Percentiles rank a stretch among this genome's conserved stretches.
These are phyloP conservation scores for Syrista parreyssii DNA, from an alignment of 2,888 invertebrate species.

Conservation along the genomic window DNA sequence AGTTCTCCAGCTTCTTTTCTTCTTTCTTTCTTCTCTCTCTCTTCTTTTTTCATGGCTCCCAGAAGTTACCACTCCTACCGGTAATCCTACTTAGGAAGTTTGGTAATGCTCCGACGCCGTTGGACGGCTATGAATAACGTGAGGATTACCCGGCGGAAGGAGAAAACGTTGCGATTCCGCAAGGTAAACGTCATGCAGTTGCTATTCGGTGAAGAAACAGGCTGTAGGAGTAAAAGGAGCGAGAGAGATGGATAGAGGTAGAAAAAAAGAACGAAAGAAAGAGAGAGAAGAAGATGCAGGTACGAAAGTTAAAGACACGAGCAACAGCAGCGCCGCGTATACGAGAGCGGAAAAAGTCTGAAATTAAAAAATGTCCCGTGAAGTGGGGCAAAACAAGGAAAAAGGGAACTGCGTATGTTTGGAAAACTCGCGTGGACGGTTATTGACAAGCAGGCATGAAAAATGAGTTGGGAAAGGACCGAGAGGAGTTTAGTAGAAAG, in stretches of 20 bases:
- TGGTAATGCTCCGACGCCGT: slow-evolving; percentile 37
- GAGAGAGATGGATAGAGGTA: background rate
- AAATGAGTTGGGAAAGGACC: background rate
- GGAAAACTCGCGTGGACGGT: background rate
- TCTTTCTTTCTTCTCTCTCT: slow-evolving; percentile 11
- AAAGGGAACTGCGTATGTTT: background rate
- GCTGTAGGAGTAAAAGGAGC: background rate
- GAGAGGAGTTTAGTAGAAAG: background rate
- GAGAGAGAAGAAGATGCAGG: background rate
- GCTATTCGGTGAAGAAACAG: background rate
- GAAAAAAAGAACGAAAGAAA: background rate
- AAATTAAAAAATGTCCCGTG: background rate
- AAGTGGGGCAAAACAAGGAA: slow-evolving; percentile 4
- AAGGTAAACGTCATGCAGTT: background rate
- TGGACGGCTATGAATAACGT: slow-evolving; percentile 51
- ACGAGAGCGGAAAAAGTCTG: background rate
- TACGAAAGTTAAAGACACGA: background rate
- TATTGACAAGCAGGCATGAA: slow-evolving; percentile 1
- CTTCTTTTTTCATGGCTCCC: slow-evolving; percentile 29
- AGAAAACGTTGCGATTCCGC: background rate
- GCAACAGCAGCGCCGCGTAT: background rate
- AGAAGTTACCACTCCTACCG: slow-evolving; percentile 35
- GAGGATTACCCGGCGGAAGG: slow-evolving; percentile 40
- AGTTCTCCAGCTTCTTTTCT: slow-evolving; percentile 19
- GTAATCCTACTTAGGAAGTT: slow-evolving; percentile 55